A percentile compares a stretch with the other conserved stretches of the same genome.
Conservation (phyloP, 2,797 vertebrate genomes). For the Siniperca undulata region DNA sequence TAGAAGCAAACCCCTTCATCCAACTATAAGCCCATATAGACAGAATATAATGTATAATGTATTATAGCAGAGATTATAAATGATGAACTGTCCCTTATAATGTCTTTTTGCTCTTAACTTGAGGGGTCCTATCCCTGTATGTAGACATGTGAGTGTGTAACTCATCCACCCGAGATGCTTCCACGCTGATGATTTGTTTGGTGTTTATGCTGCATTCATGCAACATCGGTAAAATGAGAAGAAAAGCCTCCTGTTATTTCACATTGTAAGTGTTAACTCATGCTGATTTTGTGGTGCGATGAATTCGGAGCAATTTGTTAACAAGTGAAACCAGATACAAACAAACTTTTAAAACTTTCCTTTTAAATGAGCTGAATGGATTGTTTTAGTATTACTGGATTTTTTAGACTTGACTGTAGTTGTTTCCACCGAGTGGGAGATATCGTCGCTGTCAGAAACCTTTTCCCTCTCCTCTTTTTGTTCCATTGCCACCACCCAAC, state of each 20-base stretch:
- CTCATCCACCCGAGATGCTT: neutral
- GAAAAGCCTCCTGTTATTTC: neutral
- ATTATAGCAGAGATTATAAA: slow-evolving; percentile 1
- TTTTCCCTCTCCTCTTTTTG: neutral
- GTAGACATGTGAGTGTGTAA: neutral
- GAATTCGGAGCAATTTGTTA: slow-evolving; percentile 4
- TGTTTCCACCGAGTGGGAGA: slow-evolving; percentile 4
- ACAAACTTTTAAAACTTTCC: neutral
- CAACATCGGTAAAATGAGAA: neutral
- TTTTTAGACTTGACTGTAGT: neutral
- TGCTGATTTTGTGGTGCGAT: neutral
- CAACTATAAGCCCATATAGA: slow-evolving; percentile 22
- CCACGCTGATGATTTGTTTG: neutral
- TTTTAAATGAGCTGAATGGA: neutral
- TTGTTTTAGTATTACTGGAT: neutral
- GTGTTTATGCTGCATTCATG: neutral
- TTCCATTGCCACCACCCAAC: slow-evolving; percentile 24
- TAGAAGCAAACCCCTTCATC: neutral
- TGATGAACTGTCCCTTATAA: neutral
- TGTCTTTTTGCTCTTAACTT: slow-evolving; percentile 14
- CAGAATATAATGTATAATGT: slow-evolving; percentile 3
- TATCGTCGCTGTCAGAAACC: neutral
- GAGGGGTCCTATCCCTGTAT: neutral
- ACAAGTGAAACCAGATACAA: slow-evolving; percentile 1
- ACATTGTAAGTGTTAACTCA: neutral